Evolutionary conservation across 2,888 invertebrate species (phyloP).

Genomic region (Cepaea hortensis): DNA sequence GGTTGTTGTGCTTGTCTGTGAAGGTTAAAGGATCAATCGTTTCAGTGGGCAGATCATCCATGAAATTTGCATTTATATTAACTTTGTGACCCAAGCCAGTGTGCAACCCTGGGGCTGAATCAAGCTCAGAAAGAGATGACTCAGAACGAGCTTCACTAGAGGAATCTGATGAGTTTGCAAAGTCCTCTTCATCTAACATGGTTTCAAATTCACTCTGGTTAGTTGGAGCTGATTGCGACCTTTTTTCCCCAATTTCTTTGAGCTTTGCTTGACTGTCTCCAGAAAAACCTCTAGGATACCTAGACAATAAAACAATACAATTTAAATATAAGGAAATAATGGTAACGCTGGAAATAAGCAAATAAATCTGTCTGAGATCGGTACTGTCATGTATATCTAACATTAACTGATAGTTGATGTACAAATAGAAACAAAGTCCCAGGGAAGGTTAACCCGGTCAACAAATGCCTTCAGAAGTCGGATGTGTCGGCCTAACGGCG

Average conservation of each 20-base stretch:
- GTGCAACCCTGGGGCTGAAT: conserved; percentile 66
- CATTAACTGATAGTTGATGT: too few species aligned
- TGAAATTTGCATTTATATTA: conserved; percentile 49
- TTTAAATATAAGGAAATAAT: too few species aligned
- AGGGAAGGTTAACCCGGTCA: too few species aligned
- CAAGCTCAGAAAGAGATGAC: conserved; percentile 66
- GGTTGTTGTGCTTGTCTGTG: conserved; percentile 58
- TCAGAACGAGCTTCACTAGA: conserved; percentile 58
- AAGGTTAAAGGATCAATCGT: conserved; percentile 67
- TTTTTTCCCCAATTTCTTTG: conserved; percentile 51
- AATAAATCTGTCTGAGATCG: not conserved
- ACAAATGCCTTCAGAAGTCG: too few species aligned
- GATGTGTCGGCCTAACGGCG: too few species aligned
- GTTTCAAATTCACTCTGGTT: conserved; percentile 51
- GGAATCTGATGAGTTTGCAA: conserved; percentile 66
- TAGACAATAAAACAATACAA: conserved; percentile 46
- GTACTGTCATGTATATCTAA: too few species aligned
- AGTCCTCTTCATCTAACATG: not conserved
- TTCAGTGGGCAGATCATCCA: conserved; percentile 62
- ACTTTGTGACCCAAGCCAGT: conserved; percentile 36
- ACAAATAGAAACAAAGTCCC: not conserved
- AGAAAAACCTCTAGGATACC: conserved; percentile 70
- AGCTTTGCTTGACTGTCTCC: conserved; percentile 63
- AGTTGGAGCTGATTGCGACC: conserved; percentile 67
- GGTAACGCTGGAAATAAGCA: not conserved